These are phyloP conservation scores for Micronisus gabar DNA, from an alignment of 2,113 vertebrate species.

Conservation along the genomic window DNA sequence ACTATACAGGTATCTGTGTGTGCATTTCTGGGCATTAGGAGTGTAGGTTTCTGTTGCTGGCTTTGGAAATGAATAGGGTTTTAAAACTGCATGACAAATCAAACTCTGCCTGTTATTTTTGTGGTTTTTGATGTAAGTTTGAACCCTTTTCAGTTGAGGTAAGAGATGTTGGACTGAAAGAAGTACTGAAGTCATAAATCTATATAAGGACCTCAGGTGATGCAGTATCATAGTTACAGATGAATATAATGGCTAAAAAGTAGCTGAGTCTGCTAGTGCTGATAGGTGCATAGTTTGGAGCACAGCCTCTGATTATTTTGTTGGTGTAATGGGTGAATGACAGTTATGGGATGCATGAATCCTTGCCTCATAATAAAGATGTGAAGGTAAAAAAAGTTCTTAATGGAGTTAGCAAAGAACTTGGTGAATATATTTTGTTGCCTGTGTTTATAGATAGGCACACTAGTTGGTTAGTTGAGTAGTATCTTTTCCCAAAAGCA, in stretches of 20 bases:
- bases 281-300: not conserved
- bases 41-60: not conserved
- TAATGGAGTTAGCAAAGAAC: not conserved
- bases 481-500: not conserved
- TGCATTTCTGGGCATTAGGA: not conserved
- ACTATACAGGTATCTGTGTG: not conserved
- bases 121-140: not conserved
- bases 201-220: not conserved
- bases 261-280: not conserved
- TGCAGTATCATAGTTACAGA: not conserved
- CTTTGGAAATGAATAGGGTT: not conserved
- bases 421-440: not conserved
- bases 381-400: not conserved
- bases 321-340: not conserved
- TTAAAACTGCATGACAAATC: not conserved
- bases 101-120: not conserved
- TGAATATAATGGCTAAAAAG: not conserved
- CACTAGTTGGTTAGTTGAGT: not conserved
- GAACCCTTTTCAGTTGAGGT: not conserved
- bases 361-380: not conserved
- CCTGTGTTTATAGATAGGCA: not conserved
- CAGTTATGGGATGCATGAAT: not conserved
- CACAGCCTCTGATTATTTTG: not conserved
- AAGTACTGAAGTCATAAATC: not conserved
- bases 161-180: not conserved